Evolutionary conservation across 2,888 invertebrate genomes (phyloP), one percentile per base, ranked within the genome.

Genomic region (Synanthedon vespiformis): DNA sequence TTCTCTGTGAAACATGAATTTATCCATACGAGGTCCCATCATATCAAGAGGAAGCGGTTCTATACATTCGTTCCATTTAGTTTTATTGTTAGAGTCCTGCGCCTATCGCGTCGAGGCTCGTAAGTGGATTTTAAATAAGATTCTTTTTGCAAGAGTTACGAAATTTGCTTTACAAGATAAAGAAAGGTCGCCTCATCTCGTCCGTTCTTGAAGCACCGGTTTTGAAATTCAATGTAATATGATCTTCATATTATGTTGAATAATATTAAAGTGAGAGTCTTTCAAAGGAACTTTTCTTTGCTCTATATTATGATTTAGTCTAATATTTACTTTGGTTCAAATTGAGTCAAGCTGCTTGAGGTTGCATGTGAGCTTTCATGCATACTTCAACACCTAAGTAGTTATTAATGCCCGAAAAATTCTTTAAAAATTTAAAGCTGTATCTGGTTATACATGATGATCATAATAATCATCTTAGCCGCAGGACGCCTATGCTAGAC

Each of bases 111-210:
- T 61, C 72, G 68, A 68, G 69, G 68, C 72, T 68, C 76, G 75
- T 85, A 85, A 87, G 85, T 73, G 84, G 86, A 87, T 86, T 87
- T 86, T 86, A 87, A 87, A 87, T 87, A 85, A 85, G 86, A 84
- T 85, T 81, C 74, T 76, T 34, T 34, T 74, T 65, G 74, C 72
- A 72, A 74, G 69, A 72, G 77, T 77, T 74, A 74, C 72, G 77
- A 84, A 84, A 83, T 86, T 86, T 81, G 79, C 80, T 73, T 79
- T 65, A 71, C 77, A 74, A 80, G 86, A 87, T 87, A 86, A 86
- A 85, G 80, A 82, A 85, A 84, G 86, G 86, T 84, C 84, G 74
- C 75, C 72, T 63, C 74, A 72, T 74, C 74, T 77, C 74, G 74
- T 75, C 77, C 77, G 69, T 79, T 22, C 22, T 22, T 22, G 69